Conservation (phyloP, 2,113 vertebrate species). For the Hydrolagus affinis region DNA sequence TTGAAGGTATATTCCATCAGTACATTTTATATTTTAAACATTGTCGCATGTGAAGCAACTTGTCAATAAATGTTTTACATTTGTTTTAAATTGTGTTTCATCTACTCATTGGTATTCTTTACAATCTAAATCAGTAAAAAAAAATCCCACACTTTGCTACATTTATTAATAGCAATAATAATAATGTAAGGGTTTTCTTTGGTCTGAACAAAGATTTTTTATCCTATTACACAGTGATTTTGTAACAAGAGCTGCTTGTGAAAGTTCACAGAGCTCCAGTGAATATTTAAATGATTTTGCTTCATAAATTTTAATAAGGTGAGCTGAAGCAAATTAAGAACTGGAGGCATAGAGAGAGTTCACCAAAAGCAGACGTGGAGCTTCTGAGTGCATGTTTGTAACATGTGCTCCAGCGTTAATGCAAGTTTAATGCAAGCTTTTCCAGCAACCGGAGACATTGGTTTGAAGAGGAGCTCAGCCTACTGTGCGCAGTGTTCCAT, state of each 20-base stretch:
- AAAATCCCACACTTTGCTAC: not conserved
- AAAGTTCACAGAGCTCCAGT: conserved; percentile 1
- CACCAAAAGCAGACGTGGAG: conserved; percentile 13
- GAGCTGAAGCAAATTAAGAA: conserved; percentile 22
- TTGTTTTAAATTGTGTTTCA: not conserved
- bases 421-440: conserved; percentile 26
- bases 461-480: not conserved
- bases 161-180: not conserved
- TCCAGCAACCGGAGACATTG: conserved; percentile 1
- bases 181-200: not conserved
- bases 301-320: conserved; percentile 26
- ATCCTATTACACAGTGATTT: not conserved
- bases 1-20: not conserved
- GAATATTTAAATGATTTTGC: conserved; percentile 16
- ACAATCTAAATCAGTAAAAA: not conserved
- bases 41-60: not conserved
- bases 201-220: not conserved
- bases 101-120: not conserved
- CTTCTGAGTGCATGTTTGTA: conserved; percentile 24
- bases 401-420: conserved; percentile 23
- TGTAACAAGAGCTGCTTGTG: not conserved
- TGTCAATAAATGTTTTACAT: not conserved
- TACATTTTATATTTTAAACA: not conserved
- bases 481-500: not conserved
- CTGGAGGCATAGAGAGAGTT: conserved; percentile 14